phyloP scores from a whole-genome alignment of 2,113 vertebrate genomes.

The Hippocampus barbouri region DNA sequence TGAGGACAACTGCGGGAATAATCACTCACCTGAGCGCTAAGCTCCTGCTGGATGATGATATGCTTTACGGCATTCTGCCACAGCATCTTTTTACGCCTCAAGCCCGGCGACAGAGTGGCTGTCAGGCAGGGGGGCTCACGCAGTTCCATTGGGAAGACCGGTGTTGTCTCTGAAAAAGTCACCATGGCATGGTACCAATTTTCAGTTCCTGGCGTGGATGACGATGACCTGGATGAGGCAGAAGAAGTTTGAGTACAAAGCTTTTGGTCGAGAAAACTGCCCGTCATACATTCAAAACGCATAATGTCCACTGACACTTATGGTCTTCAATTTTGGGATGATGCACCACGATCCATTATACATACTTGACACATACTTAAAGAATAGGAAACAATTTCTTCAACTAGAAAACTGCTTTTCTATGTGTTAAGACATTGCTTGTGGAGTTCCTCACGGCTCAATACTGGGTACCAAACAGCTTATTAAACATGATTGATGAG shows the following conservation, averaged over 20 bases:
- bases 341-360: too few species aligned
- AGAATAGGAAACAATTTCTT: too few species aligned
- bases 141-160: conserved; percentile 45
- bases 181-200: conserved; percentile 51
- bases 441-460: neutral
- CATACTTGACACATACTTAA: too few species aligned
- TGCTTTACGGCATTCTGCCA: conserved; percentile 74
- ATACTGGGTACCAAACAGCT: neutral
- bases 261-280: too few species aligned
- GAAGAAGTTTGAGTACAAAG: neutral
- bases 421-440: conserved; percentile 5
- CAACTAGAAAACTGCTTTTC: neutral
- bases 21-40: conserved; percentile 53
- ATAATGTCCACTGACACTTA: too few species aligned
- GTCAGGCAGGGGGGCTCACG: conserved; percentile 35
- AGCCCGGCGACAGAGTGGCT: conserved; percentile 52
- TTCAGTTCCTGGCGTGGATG: conserved; percentile 23
- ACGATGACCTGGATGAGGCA: conserved; percentile 14
- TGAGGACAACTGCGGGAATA: neutral
- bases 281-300: too few species aligned
- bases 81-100: conserved; percentile 67
- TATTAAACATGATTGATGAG: too few species aligned
- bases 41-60: conserved; percentile 66
- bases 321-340: too few species aligned
- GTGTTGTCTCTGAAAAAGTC: conserved; percentile 55